phyloP scores from a whole-genome alignment of 64 coral and sea anemone species.

The Trachythela sp. region DNA sequence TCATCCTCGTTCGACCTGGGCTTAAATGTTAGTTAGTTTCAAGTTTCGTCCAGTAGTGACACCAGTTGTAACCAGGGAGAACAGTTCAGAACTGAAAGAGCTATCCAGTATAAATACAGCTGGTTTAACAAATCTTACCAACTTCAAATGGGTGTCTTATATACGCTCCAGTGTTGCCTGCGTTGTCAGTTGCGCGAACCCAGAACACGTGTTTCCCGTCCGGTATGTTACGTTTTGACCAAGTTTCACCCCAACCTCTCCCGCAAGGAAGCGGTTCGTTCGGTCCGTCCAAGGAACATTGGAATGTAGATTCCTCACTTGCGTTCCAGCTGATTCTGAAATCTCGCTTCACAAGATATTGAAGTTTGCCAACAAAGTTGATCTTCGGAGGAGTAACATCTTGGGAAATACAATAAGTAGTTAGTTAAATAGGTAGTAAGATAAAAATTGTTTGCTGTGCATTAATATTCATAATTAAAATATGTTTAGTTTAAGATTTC shows the following conservation, averaged over 20 bases:
- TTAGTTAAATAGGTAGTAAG: no score
- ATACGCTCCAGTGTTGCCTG: background rate
- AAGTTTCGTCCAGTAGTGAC: no score
- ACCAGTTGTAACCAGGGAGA: no score
- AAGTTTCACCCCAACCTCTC: background rate
- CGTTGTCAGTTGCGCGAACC: background rate
- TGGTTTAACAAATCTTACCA: background rate
- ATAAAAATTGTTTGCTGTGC: no score
- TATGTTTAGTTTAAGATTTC: no score
- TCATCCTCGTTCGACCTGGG: no score
- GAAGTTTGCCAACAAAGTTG: background rate
- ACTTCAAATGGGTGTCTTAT: background rate
- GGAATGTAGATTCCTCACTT: background rate
- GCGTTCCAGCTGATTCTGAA: background rate
- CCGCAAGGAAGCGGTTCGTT: background rate
- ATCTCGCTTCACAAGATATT: background rate
- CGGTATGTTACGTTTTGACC: background rate
- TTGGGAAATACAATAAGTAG: background rate
- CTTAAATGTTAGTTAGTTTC: no score
- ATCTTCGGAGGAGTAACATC: background rate
- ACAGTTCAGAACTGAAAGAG: no score
- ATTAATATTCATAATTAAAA: no score
- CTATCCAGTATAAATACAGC: no score
- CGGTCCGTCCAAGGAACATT: background rate
- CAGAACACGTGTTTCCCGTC: background rate